These are phyloP conservation scores for Allacma fusca DNA, from an alignment of 2,888 invertebrate genomes.

Conservation along the genomic window DNA sequence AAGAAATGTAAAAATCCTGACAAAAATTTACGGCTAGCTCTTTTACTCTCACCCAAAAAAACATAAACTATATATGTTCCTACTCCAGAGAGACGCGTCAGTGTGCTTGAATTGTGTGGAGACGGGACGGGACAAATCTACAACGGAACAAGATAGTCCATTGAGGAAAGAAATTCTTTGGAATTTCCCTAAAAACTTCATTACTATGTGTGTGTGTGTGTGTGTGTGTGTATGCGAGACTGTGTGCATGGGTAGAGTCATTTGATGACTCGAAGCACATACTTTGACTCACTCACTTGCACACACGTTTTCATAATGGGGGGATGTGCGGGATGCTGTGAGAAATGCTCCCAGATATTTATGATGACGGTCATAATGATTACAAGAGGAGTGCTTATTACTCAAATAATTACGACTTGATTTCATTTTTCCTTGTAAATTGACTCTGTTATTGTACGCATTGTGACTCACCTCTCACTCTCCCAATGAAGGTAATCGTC, in stretches of 20 bases:
- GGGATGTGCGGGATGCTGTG: not conserved
- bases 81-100: not conserved
- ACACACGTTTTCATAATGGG: not conserved
- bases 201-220: not conserved
- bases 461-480: slow-evolving; percentile 25
- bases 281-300: not conserved
- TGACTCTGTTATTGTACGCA: slow-evolving; percentile 6
- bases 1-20: slow-evolving; percentile 2
- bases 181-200: not conserved
- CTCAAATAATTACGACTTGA: slow-evolving; percentile 16
- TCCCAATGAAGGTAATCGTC: slow-evolving; percentile 9
- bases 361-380: slow-evolving; percentile 19
- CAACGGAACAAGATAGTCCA: too few species aligned
- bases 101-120: too few species aligned
- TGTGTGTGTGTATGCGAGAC: too few species aligned
- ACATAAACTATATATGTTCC: slow-evolving; percentile 6
- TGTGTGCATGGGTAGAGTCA: too few species aligned
- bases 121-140: too few species aligned
- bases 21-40: slow-evolving; percentile 1
- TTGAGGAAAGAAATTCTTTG: not conserved
- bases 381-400: slow-evolving; percentile 4
- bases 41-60: not conserved
- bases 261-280: too few species aligned
- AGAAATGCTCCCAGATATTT: slow-evolving; percentile 20
- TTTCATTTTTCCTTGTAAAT: slow-evolving; percentile 31